Evolutionary conservation across 1,140 invertebrate species (phyloP), one percentile per base, ranked within the genome.

Genomic region (Zaprionus ornatus): DNA sequence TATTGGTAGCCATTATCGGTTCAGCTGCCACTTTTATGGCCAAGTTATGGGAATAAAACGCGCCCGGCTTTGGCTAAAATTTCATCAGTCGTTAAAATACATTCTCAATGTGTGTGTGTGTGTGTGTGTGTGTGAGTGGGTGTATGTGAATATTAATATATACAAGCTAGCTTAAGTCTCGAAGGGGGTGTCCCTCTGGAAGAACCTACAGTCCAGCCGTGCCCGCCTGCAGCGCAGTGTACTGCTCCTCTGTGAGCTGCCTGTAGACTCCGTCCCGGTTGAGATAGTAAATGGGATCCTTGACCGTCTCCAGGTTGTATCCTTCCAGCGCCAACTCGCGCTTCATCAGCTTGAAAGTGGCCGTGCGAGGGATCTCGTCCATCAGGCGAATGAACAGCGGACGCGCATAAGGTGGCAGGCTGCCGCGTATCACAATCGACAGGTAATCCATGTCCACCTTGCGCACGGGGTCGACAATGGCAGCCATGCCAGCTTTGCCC

Each of bases 401-500:
- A 52, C 96, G 93, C 0, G 98, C 97, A 92, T 98, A 99, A 0
- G 94, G 67, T 2, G 98, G 97, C 15, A 99, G 93, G 17, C 95
- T 93, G 52, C 95, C 94, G 63, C 95, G 94, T 15, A 98, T 92
- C 19, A 94, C 95, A 68, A 94, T 92, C 1, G 94, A 93, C n/a
- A 98, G 93, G 17, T 93, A 84, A 12, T 94, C 87, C 25, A 97
- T 84, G 91, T 98, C 95, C 3, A 98, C 74, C 64, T 94, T 94
- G 19, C 94, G 93, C 1, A 95, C 93, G 3, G 95, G 94, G 91
- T 98, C 97, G 4, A 97, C 95, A 79, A 99, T 97, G 15, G 98
- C 97, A 13, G 96, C 98, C 99, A 99, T 99, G 21, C 99, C 99
- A 56, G 98, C 98, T 92, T 95, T 95, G 7, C 99, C 99, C 94